A percentile compares a stretch with the other conserved stretches of the same genome.
These are phyloP conservation scores for Festucalex cinctus DNA, from an alignment of 2,113 vertebrate genomes.

Conservation along the genomic window DNA sequence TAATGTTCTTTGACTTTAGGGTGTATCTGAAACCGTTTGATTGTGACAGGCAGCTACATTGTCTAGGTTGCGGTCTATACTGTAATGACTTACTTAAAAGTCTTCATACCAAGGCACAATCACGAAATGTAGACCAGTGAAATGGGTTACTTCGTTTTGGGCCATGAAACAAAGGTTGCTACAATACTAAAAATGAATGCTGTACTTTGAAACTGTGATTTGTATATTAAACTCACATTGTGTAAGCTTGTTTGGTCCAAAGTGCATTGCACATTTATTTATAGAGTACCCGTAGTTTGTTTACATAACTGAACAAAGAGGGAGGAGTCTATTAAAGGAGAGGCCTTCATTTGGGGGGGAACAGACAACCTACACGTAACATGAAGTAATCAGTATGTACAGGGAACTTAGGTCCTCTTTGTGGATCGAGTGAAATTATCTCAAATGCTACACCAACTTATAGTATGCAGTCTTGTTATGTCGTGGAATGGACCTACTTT, in stretches of 20 bases:
- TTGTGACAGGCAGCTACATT: not conserved
- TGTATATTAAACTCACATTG: not conserved
- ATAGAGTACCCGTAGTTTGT: not conserved
- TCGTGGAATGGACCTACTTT: no score
- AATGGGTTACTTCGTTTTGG: not conserved
- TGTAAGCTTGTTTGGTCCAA: not conserved
- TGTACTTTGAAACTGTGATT: not conserved
- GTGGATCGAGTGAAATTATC: conserved; percentile 14
- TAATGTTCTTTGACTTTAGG: not conserved
- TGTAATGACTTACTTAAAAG: not conserved
- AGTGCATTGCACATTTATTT: not conserved
- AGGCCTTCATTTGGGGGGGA: not conserved
- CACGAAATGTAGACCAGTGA: not conserved
- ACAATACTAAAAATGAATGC: not conserved
- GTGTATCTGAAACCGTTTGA: not conserved
- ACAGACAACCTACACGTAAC: not conserved
- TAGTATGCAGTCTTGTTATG: no score
- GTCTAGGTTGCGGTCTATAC: not conserved
- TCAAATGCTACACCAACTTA: not conserved
- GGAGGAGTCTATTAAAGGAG: not conserved
- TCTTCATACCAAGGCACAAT: not conserved
- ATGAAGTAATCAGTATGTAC: not conserved
- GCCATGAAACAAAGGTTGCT: not conserved
- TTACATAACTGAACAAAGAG: not conserved
- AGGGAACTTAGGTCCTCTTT: conserved; percentile 29